Percentiles rank a stretch among this genome's conserved stretches.
Evolutionary conservation across 2,888 invertebrate genomes (phyloP).

Genomic region (Parnassius orleans): DNA sequence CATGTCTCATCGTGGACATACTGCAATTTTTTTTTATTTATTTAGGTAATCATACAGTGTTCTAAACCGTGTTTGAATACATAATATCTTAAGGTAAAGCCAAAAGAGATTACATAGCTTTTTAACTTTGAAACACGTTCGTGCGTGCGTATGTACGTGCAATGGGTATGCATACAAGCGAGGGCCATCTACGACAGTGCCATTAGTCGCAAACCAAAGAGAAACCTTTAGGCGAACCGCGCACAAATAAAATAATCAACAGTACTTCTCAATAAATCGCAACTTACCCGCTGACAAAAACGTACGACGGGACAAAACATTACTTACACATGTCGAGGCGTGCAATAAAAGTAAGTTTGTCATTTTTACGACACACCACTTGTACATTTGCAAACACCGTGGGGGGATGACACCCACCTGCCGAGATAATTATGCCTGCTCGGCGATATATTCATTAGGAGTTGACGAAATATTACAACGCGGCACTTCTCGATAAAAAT

Average conservation of each 20-base stretch:
- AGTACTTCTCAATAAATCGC: slow-evolving; percentile 67
- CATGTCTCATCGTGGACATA: too few species aligned
- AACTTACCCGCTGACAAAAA: slow-evolving; percentile 74
- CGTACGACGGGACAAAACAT: slow-evolving; percentile 64
- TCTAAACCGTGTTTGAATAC: too few species aligned
- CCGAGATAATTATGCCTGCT: slow-evolving; percentile 41
- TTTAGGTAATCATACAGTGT: too few species aligned
- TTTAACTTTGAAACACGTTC: too few species aligned
- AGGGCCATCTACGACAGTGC: slow-evolving; percentile 35
- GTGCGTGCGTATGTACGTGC: too few species aligned
- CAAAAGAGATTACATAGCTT: too few species aligned
- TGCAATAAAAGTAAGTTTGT: slow-evolving; percentile 68
- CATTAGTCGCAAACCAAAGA: slow-evolving; percentile 8
- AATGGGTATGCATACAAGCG: too few species aligned
- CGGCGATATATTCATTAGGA: slow-evolving; percentile 36
- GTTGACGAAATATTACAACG: slow-evolving; percentile 27
- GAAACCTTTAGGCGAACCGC: slow-evolving; percentile 41
- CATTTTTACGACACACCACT: slow-evolving; percentile 66
- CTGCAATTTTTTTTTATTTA: too few species aligned
- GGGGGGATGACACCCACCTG: slow-evolving; percentile 53
- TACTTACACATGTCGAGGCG: slow-evolving; percentile 63
- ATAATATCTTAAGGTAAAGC: too few species aligned
- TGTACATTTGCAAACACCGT: slow-evolving; percentile 58
- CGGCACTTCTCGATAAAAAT: neutral
- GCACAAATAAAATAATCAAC: slow-evolving; percentile 68